phyloP scores from a whole-genome alignment of 1,140 invertebrate species.

The Drosophila subpulchrella region DNA sequence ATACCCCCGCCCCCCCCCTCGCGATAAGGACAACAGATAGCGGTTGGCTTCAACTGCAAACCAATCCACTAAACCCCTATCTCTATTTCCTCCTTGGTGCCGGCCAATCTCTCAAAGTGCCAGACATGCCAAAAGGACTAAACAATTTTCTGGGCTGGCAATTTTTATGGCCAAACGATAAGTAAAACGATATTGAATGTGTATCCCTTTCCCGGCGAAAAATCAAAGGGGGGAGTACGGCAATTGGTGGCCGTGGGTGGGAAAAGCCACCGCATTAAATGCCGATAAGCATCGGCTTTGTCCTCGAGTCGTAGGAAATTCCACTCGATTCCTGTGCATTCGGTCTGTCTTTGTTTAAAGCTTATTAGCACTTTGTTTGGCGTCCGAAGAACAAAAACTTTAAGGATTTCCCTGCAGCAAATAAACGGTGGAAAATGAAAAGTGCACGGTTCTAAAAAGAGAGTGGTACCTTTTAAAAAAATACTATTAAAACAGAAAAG shows the following conservation, averaged over 20 bases:
- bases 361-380: constrained; percentile 63
- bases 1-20: neutral
- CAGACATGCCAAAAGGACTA: constrained; percentile 80
- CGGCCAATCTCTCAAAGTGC: constrained; percentile 80
- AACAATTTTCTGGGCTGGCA: constrained; percentile 82
- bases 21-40: constrained; percentile 54
- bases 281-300: constrained; percentile 72
- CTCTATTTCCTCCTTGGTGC: constrained; percentile 13
- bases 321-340: constrained; percentile 20
- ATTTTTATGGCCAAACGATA: constrained; percentile 82
- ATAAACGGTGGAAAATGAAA: neutral
- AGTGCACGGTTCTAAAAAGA: neutral
- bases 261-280: constrained; percentile 64
- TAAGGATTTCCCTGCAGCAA: constrained; percentile 8
- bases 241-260: neutral
- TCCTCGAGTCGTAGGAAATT: constrained; percentile 42
- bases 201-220: constrained; percentile 38
- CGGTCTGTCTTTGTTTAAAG: constrained; percentile 52
- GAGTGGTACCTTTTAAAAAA: neutral
- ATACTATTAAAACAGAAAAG: no score
- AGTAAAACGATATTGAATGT: constrained; percentile 82
- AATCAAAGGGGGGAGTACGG: neutral
- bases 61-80: constrained; percentile 44
- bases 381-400: constrained; percentile 13
- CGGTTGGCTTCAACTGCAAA: constrained; percentile 21